Conservation (phyloP, 2,888 invertebrate genomes). For the Drosophila longiperda region DNA sequence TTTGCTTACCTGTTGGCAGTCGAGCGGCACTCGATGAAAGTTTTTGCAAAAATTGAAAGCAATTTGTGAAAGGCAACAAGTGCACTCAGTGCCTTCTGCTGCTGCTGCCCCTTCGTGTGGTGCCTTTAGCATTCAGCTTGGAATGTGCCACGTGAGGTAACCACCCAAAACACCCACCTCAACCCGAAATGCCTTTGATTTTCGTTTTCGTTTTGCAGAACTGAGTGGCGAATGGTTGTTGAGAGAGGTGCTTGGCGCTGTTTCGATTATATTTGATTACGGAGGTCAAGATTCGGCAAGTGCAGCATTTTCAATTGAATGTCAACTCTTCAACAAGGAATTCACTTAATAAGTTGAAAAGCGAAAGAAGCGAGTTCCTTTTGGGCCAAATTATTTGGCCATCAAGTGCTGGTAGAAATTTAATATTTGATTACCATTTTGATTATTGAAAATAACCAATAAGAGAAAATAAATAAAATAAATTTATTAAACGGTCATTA, state of each 20-base stretch:
- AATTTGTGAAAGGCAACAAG: slow-evolving; percentile 70
- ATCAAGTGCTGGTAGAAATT: neutral
- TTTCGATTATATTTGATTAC: slow-evolving; percentile 59
- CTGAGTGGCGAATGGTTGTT: slow-evolving; percentile 42
- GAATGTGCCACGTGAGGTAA: neutral
- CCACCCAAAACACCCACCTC: neutral
- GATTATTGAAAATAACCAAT: neutral
- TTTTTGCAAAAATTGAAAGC: slow-evolving; percentile 61
- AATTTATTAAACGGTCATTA: neutral
- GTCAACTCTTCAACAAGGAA: slow-evolving; percentile 13
- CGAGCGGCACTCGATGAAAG: slow-evolving; percentile 35
- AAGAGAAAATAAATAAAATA: neutral
- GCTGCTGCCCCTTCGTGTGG: slow-evolving; percentile 24
- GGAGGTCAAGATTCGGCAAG: slow-evolving; percentile 45
- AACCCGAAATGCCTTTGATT: slow-evolving; percentile 21
- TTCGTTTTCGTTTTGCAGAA: slow-evolving; percentile 42
- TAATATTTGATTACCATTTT: neutral
- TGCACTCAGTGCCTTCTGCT: slow-evolving; percentile 48
- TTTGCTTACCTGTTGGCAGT: slow-evolving; percentile 56
- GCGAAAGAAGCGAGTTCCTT: slow-evolving; percentile 3
- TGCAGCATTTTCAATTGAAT: slow-evolving; percentile 31
- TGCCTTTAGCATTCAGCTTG: slow-evolving; percentile 16
- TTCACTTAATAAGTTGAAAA: slow-evolving; percentile 32
- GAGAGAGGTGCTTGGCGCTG: slow-evolving; percentile 48
- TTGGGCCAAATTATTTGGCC: neutral